Conservation (phyloP, 1,140 invertebrate genomes). For the Drosophila biarmipes region DNA sequence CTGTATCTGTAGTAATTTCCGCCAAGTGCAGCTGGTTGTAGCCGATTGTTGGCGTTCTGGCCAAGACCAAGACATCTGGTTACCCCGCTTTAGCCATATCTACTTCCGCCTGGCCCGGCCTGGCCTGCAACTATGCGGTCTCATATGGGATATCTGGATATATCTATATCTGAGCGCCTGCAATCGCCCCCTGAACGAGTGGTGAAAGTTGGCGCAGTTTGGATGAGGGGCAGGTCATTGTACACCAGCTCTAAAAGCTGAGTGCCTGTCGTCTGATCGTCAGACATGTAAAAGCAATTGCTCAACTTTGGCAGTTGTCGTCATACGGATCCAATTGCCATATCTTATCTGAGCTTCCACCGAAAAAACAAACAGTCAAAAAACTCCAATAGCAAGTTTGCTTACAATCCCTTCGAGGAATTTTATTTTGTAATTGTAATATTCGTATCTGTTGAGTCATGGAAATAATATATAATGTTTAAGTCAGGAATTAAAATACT, state of each 20-base stretch:
- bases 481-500: too few relatives aligned
- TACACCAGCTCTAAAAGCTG: slow-evolving; percentile 8
- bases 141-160: background rate
- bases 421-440: slow-evolving; percentile 44
- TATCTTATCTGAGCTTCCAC: slow-evolving; percentile 31
- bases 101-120: slow-evolving; percentile 55
- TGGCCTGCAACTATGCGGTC: slow-evolving; percentile 19
- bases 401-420: slow-evolving; percentile 9
- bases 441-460: slow-evolving; percentile 3
- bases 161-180: slow-evolving; percentile 19
- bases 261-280: slow-evolving; percentile 8
- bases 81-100: slow-evolving; percentile 19
- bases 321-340: slow-evolving; percentile 13
- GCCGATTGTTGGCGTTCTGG: slow-evolving; percentile 47
- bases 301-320: slow-evolving; percentile 6
- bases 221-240: slow-evolving; percentile 32
- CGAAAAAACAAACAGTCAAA: background rate
- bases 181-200: slow-evolving; percentile 14
- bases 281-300: slow-evolving; percentile 16
- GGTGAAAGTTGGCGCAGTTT: slow-evolving; percentile 35
- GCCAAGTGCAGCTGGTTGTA: slow-evolving; percentile 44
- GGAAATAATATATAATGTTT: too few relatives aligned
- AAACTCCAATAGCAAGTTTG: slow-evolving; percentile 9
- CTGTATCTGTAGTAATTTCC: slow-evolving; percentile 14
- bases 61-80: slow-evolving; percentile 33